Percentiles rank a stretch among this genome's conserved stretches.
Evolutionary conservation across 2,797 vertebrate genomes (phyloP).

Genomic region (Nannoperca obscura): DNA sequence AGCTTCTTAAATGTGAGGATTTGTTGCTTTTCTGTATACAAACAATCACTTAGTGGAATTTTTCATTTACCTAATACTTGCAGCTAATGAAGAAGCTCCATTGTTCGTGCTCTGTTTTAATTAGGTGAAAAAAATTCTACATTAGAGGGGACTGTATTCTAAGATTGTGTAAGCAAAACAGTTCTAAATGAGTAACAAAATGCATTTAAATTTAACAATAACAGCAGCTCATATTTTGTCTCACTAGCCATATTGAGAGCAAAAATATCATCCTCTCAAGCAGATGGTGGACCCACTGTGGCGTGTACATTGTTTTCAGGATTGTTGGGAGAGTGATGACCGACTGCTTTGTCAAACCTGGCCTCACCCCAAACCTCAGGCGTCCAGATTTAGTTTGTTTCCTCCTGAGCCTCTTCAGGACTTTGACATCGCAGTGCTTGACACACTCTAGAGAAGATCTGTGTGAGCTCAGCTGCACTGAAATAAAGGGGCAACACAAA

Average conservation of each 20-base stretch:
- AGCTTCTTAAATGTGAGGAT: background rate
- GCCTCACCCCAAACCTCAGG: conserved; percentile 55
- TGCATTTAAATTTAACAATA: conserved; percentile 47
- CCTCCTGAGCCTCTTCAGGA: conserved; percentile 45
- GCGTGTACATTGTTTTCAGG: conserved; percentile 62
- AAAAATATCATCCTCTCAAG: conserved; percentile 44
- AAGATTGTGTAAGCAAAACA: conserved; percentile 40
- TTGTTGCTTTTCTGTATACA: background rate
- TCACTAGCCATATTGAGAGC: conserved; percentile 30
- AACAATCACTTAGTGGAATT: background rate
- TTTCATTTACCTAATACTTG: background rate
- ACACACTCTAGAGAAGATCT: conserved; percentile 21
- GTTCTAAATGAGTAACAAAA: conserved; percentile 39
- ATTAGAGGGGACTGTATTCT: conserved; percentile 10
- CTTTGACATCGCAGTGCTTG: conserved; percentile 15
- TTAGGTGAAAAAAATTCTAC: conserved; percentile 17
- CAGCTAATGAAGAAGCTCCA: background rate
- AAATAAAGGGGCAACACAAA: background rate
- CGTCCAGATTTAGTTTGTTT: conserved; percentile 59
- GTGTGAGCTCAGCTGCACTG: conserved; percentile 4
- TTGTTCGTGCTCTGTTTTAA: conserved; percentile 32
- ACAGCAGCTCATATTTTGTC: conserved; percentile 53
- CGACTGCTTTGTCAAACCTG: conserved; percentile 68
- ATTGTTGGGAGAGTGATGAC: conserved; percentile 57
- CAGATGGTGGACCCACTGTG: conserved; percentile 70